Evolutionary conservation across 2,888 invertebrate species (phyloP), one percentile per base, ranked within the genome.

Genomic region (Scotopteryx bipunctaria): DNA sequence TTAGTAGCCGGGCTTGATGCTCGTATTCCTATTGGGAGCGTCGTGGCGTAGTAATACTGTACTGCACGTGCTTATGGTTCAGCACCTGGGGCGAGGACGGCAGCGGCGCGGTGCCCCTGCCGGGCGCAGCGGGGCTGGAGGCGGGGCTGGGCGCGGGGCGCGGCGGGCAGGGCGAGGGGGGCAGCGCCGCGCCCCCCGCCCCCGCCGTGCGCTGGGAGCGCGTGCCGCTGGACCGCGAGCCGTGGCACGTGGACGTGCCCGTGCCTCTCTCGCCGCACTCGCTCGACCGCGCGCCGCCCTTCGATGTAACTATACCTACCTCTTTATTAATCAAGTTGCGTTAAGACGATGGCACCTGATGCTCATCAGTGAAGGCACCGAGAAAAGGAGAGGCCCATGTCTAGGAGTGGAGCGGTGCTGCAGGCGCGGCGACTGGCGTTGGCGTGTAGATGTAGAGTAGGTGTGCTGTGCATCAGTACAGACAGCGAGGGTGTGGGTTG

Each of bases 231-330:
- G 55, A 58, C 44, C 36, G 47, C 3, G 50, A 55, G 27, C 50
- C 52, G 14, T 65, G 67, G 67, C 51, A 51, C 8, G 21, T 49
- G 23, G 49, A 55, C 6, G 57, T 60, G 31, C 53, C 58, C n/a
- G 55, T 57, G 17, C 49, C 60, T 4, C 6, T 47, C 5, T 51
- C 50, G 19, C n/a, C 56, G 1, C 45, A 41, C 5, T 41, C n/a
- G 9, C 19, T 42, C 25, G 36, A 42, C 21, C 23, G 25, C 9
- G 16, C 32, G n/a, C 19, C 36, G 8, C 19, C 32, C 6, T 38
- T 42, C 15, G 53, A 53, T 17, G 27, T 35, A 13, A 45, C 19
- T 3, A 32, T 15, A 4, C 23, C 33, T 15, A 35, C n/a, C n/a
- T n/a, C n/a, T n/a, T n/a, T n/a, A n/a, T n/a, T n/a, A n/a, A n/a